Percentiles rank a stretch among this genome's conserved stretches.
Evolutionary conservation across 2,113 vertebrate genomes (phyloP).

Genomic region (Paramormyrops kingsleyae): DNA sequence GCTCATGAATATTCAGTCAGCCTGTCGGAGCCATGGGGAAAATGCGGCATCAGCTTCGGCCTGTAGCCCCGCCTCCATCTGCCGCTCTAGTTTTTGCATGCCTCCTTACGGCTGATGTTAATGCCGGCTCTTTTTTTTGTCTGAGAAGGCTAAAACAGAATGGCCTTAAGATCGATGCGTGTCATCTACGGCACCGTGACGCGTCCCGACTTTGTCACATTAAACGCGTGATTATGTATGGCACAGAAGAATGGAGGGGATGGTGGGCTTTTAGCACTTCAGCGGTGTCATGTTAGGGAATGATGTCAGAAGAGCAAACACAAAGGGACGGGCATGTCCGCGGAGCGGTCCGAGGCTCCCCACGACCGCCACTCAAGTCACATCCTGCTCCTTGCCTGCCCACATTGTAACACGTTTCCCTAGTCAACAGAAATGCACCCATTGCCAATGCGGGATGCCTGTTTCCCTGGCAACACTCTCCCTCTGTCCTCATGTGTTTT

Average conservation of each 20-base stretch:
- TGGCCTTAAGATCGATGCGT: slow-evolving; percentile 6
- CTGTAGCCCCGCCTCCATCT: slow-evolving; percentile 2
- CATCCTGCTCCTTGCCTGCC: neutral
- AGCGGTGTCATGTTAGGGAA: neutral
- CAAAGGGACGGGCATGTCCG: neutral
- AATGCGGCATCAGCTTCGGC: slow-evolving; percentile 30
- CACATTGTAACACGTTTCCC: neutral
- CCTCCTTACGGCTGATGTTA: neutral
- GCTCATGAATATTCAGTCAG: slow-evolving; percentile 41
- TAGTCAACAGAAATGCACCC: neutral
- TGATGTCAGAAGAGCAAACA: neutral
- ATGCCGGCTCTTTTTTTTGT: neutral
- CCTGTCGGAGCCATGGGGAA: neutral
- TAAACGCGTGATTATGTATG: slow-evolving; percentile 4
- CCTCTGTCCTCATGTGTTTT: neutral
- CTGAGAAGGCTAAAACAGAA: neutral
- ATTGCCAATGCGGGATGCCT: neutral
- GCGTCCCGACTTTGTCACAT: slow-evolving; percentile 9
- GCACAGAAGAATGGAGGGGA: neutral
- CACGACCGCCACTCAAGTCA: neutral
- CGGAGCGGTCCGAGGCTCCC: neutral
- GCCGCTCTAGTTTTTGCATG: neutral
- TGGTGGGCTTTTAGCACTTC: neutral
- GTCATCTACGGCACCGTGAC: neutral
- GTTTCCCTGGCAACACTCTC: slow-evolving; percentile 6